Base-by-base conservation (phyloP, 2,888 invertebrate species). In the Creontiades dilutus region DNA sequence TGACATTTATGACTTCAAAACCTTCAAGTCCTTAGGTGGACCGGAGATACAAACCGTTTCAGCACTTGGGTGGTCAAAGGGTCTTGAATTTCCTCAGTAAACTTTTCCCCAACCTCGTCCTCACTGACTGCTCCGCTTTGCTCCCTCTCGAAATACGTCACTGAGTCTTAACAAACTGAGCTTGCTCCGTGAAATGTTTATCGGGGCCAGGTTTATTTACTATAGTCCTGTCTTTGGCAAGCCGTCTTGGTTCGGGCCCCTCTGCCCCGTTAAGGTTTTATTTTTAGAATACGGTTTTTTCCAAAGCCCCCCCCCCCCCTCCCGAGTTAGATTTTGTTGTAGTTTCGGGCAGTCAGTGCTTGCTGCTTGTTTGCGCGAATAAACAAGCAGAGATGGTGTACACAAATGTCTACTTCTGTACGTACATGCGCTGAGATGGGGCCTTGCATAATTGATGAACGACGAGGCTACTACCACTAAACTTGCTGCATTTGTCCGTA, bases 11-110 rank as follows among this genome's bases (percentile, higher is more conserved):
- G 14, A 19, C 23, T 68, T 12, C 68, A 68, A 9, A 68, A 68
- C 68, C 68, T 68, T 68, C 0, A 68, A 68, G 3, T 13, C 23
- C 19, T 14, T 52, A 23, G 23, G 5, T 23, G 23, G 13, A 19
- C 11, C 5, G 68, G 68, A n/a, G 57, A 23, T 23, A 68, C 68
- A 9, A 12, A 52, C 52, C 68, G 23, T 23, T 68, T 27, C 68
- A 68, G 68, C 68, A 23, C 68, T 68, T 68, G 68, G 68, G 27
- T 68, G 68, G 68, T 68, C 68, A 68, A 68, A 68, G 68, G 68
- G 68, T 68, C 23, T 68, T 68, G 68, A 68, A 68, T 68, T n/a
- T 19, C 23, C 68, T 5, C 19, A 23, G 23, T 68, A 23, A 68
- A 68, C 68, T 68, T 23, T 68, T 23, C 68, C 68, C 68, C 68